These are phyloP conservation scores for Ophraella communa DNA, from an alignment of 2,888 invertebrate species.

Conservation along the genomic window DNA sequence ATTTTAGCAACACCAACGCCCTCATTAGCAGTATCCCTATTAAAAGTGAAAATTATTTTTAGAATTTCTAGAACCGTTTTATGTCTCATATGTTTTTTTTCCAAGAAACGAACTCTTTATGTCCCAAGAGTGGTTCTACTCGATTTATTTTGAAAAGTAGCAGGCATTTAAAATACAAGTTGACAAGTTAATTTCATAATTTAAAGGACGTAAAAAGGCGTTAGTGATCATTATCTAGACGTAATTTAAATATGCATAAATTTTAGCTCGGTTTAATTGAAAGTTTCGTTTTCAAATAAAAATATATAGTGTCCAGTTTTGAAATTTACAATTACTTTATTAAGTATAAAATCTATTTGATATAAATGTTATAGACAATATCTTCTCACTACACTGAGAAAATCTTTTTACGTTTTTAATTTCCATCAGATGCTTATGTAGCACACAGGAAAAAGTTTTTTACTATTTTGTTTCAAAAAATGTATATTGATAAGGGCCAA, in stretches of 20 bases:
- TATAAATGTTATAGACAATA: too few species aligned
- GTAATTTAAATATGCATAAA: conserved; percentile 2
- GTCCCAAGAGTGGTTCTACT: neutral
- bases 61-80: neutral
- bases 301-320: too few species aligned
- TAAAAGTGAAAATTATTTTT: neutral
- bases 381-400: too few species aligned
- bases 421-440: too few species aligned
- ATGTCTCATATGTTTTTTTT: neutral
- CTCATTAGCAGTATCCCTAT: neutral
- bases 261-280: neutral
- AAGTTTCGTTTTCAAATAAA: neutral
- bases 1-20: neutral
- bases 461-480: too few species aligned
- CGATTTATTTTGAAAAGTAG: neutral
- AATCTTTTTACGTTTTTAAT: too few species aligned
- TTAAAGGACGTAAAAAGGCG: conserved; percentile 1
- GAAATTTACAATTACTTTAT: too few species aligned
- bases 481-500: too few species aligned
- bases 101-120: neutral
- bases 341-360: too few species aligned
- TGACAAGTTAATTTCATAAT: conserved; percentile 5
- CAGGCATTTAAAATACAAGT: neutral
- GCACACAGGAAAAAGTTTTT: too few species aligned
- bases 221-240: neutral